These are phyloP conservation scores for Rhinolophus sinicus DNA, from an alignment of 2,113 vertebrate species.

Conservation along the genomic window DNA sequence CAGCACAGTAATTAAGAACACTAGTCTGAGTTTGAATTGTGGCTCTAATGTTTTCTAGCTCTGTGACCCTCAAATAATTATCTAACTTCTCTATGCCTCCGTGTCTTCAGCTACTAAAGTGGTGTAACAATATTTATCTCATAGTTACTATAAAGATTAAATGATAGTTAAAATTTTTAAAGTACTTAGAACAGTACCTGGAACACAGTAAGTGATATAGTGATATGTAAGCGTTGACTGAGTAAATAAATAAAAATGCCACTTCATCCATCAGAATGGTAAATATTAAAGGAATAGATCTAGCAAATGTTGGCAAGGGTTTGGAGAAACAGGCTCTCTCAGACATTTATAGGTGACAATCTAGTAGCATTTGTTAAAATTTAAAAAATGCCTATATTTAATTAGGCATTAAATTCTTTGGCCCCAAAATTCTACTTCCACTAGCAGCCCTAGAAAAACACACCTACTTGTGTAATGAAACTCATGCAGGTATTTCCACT, in stretches of 20 bases:
- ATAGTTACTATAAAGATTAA: too few relatives aligned
- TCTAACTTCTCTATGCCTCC: too few relatives aligned
- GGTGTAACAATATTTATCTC: too few relatives aligned
- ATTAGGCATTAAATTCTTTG: neutral
- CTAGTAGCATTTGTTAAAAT: neutral
- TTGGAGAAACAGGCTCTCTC: too few relatives aligned
- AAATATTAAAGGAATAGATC: neutral
- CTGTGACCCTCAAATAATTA: neutral
- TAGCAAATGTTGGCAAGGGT: neutral
- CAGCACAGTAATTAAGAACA: neutral
- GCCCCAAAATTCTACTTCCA: neutral
- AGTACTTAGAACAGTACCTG: neutral
- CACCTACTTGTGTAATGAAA: neutral
- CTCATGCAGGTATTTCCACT: neutral
- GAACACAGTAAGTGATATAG: too few relatives aligned
- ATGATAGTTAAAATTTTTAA: neutral
- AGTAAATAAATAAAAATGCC: neutral
- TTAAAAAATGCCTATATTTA: neutral
- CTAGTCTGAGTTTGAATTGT: neutral
- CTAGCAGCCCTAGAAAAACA: neutral
- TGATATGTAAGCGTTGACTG: neutral
- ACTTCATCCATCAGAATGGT: neutral
- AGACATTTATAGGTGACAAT: neutral
- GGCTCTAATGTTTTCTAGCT: neutral
- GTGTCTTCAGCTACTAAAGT: too few relatives aligned